A percentile compares a stretch with the other conserved stretches of the same genome.
phyloP scores from a whole-genome alignment of 1,140 invertebrate species.

The Phocides pigmalion region DNA sequence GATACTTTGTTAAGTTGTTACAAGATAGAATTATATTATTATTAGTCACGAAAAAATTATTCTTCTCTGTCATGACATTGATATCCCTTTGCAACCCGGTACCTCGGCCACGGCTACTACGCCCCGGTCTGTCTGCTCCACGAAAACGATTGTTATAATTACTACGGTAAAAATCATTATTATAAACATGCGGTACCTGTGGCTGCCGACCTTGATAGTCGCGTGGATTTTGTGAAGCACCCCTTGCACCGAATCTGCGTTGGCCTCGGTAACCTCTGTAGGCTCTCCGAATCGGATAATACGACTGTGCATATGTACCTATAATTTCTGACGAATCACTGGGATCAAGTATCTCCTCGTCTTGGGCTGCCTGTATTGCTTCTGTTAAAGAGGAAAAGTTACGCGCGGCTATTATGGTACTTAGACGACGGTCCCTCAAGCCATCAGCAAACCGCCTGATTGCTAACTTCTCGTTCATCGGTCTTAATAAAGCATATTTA shows the following conservation, averaged over 20 bases:
- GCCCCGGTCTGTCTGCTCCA: not conserved
- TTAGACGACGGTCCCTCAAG: slow-evolving; percentile 25
- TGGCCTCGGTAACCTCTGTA: slow-evolving; percentile 8
- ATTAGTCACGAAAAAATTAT: slow-evolving; percentile 23
- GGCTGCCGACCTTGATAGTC: not conserved
- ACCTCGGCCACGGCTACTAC: slow-evolving; percentile 25
- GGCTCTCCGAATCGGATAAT: slow-evolving; percentile 6
- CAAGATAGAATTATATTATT: slow-evolving; percentile 29
- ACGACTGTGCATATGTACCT: slow-evolving; percentile 1
- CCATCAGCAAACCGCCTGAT: slow-evolving; percentile 33
- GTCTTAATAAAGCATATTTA: slow-evolving; percentile 27
- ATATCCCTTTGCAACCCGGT: slow-evolving; percentile 8
- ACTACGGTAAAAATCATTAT: slow-evolving; percentile 8
- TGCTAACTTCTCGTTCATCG: slow-evolving; percentile 31
- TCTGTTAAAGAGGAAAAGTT: slow-evolving; percentile 30
- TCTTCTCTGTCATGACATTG: slow-evolving; percentile 1
- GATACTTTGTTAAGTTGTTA: slow-evolving; percentile 7
- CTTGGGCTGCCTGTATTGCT: slow-evolving; percentile 31
- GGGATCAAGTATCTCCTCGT: slow-evolving; percentile 8
- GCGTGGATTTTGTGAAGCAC: slow-evolving; percentile 6
- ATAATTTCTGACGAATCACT: slow-evolving; percentile 15
- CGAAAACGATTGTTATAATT: slow-evolving; percentile 9
- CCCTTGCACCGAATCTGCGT: slow-evolving; percentile 4
- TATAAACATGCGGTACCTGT: slow-evolving; percentile 4
- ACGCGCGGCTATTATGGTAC: slow-evolving; percentile 32